Conservation (phyloP, 2,113 vertebrate species). For the Rutilus rutilus region DNA sequence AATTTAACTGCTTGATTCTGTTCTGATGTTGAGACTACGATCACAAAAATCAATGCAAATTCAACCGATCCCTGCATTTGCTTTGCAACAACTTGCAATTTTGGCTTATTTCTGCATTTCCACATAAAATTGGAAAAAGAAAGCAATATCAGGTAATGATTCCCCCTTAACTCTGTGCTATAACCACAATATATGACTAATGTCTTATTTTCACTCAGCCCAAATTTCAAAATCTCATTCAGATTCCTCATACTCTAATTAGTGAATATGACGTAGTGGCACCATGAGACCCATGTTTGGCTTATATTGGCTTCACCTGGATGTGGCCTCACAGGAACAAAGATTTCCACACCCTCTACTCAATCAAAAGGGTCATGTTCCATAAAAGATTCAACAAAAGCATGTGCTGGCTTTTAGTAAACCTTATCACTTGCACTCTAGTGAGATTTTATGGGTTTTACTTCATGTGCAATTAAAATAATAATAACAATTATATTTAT, state of each 20-base stretch:
- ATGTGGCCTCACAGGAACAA: not conserved
- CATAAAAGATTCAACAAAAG: constrained; percentile 49
- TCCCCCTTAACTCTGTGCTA: not conserved
- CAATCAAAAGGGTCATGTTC: constrained; percentile 55
- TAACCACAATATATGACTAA: not conserved
- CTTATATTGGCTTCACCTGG: constrained; percentile 37
- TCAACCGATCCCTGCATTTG: not conserved
- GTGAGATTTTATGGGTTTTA: not conserved
- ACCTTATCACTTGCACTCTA: not conserved
- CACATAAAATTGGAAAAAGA: not conserved
- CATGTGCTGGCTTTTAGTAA: constrained; percentile 42
- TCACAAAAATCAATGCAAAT: not conserved
- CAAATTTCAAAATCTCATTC: constrained; percentile 1
- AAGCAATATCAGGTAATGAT: not conserved
- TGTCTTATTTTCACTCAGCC: not conserved
- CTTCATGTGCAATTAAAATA: too few relatives aligned
- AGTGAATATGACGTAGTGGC: not conserved
- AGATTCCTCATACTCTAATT: not conserved
- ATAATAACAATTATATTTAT: too few relatives aligned
- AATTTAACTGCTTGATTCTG: not conserved
- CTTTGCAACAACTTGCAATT: not conserved
- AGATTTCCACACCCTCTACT: constrained; percentile 46
- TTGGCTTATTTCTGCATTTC: not conserved
- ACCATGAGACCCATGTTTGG: not conserved
- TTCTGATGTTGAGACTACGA: not conserved